Percentiles rank a stretch among this genome's conserved stretches.
Conservation (phyloP, 2,888 invertebrate species). For the Argynnis bischoffii region DNA sequence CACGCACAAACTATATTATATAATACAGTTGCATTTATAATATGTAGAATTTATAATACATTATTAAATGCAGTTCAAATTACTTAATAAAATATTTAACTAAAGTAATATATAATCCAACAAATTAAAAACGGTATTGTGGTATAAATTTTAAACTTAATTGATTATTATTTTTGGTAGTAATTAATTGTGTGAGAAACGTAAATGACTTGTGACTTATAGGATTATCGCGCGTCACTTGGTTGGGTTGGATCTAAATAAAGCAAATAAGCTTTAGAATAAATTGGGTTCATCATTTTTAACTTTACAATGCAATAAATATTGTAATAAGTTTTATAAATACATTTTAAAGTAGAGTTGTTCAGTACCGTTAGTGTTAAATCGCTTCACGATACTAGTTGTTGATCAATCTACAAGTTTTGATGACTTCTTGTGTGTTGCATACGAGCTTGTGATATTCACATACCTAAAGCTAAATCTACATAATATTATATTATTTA, state of each 20-base stretch:
- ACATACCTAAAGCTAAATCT: too few relatives aligned
- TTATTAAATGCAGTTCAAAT: too few relatives aligned
- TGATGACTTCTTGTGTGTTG: constrained; percentile 11
- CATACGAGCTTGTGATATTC: neutral
- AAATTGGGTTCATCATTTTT: constrained; percentile 1
- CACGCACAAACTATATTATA: too few relatives aligned
- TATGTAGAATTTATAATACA: too few relatives aligned
- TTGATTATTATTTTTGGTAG: constrained; percentile 12
- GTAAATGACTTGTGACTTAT: constrained; percentile 39
- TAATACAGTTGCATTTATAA: too few relatives aligned
- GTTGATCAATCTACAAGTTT: constrained; percentile 13
- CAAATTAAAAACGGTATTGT: neutral
- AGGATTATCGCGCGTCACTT: constrained; percentile 34
- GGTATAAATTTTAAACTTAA: constrained; percentile 10
- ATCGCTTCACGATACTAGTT: constrained; percentile 2
- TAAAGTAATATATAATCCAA: too few relatives aligned
- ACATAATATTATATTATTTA: too few relatives aligned
- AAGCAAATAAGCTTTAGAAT: constrained; percentile 30
- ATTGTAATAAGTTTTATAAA: neutral
- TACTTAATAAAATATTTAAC: too few relatives aligned
- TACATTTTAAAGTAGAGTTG: neutral
- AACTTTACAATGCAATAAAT: neutral
- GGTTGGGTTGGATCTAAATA: constrained; percentile 35
- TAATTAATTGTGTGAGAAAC: constrained; percentile 32
- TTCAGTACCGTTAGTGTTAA: neutral